These are phyloP conservation scores for Rhagoletis pomonella DNA, from an alignment of 1,140 invertebrate genomes.

Conservation along the genomic window DNA sequence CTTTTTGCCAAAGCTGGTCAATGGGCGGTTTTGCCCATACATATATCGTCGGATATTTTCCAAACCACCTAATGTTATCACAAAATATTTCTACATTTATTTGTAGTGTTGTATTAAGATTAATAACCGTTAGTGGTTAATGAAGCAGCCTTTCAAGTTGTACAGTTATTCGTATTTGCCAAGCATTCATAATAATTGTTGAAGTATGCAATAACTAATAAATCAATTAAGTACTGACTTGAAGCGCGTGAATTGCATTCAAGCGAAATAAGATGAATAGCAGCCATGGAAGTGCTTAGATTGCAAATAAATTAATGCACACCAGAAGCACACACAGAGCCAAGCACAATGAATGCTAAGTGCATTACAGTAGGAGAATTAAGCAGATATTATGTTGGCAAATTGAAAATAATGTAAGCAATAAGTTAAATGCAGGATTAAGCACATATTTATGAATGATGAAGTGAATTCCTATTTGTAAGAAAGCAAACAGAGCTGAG, in stretches of 20 bases:
- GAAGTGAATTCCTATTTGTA: too few relatives aligned
- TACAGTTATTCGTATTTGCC: neutral
- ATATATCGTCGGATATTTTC: too few relatives aligned
- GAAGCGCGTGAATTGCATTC: constrained; percentile 19
- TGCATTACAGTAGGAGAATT: neutral
- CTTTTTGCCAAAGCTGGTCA: too few relatives aligned
- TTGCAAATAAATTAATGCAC: neutral
- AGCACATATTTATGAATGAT: too few relatives aligned
- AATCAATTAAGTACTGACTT: constrained; percentile 36
- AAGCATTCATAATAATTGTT: constrained; percentile 9
- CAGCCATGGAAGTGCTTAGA: neutral
- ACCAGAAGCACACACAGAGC: too few relatives aligned
- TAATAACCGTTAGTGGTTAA: neutral
- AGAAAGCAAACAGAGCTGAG: too few relatives aligned
- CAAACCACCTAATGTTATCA: too few relatives aligned
- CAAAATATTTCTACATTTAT: too few relatives aligned
- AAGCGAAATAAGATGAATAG: neutral
- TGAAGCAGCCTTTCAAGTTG: constrained; percentile 31
- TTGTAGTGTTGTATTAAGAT: neutral
- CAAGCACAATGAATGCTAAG: neutral
- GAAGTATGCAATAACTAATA: constrained; percentile 27
- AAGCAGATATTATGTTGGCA: neutral
- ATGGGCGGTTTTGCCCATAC: too few relatives aligned
- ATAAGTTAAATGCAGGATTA: too few relatives aligned
- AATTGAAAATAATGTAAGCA: constrained; percentile 31